Percentiles rank a stretch among this genome's conserved stretches.
These are phyloP conservation scores for Lasioglossum baleicum DNA, from an alignment of 1,140 invertebrate genomes.

Conservation along the genomic window DNA sequence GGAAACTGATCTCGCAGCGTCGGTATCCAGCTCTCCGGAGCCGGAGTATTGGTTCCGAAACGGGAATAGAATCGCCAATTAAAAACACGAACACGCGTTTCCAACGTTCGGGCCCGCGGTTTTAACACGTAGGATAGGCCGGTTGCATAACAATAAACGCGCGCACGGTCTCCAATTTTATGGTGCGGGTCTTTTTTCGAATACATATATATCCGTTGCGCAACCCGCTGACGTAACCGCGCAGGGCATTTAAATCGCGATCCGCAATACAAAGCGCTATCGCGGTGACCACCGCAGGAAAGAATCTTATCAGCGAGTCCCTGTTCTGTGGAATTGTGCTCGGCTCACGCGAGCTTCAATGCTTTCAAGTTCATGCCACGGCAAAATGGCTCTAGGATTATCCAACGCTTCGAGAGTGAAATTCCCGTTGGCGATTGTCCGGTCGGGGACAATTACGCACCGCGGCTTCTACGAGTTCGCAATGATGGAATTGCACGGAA, in stretches of 20 bases:
- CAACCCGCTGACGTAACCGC: constrained; percentile 32
- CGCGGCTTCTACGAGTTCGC: too few species aligned
- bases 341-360: too few species aligned
- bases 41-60: too few species aligned
- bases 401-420: too few species aligned
- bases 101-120: background rate
- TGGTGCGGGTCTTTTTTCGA: constrained; percentile 11
- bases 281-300: background rate
- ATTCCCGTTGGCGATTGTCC: too few species aligned
- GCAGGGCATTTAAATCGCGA: constrained; percentile 36
- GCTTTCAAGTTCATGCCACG: too few species aligned
- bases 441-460: too few species aligned
- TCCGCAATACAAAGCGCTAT: constrained; percentile 3
- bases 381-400: too few species aligned
- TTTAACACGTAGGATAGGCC: background rate
- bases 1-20: background rate
- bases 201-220: constrained; percentile 7
- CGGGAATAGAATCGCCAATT: background rate
- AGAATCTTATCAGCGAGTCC: background rate
- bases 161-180: constrained; percentile 26
- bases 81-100: background rate
- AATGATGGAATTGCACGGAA: too few species aligned
- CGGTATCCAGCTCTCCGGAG: too few species aligned
- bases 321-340: background rate
- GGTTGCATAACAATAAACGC: constrained; percentile 36